phyloP scores from a whole-genome alignment of 92 coral and sea anemone species.

The Phenganax stokvisi region DNA sequence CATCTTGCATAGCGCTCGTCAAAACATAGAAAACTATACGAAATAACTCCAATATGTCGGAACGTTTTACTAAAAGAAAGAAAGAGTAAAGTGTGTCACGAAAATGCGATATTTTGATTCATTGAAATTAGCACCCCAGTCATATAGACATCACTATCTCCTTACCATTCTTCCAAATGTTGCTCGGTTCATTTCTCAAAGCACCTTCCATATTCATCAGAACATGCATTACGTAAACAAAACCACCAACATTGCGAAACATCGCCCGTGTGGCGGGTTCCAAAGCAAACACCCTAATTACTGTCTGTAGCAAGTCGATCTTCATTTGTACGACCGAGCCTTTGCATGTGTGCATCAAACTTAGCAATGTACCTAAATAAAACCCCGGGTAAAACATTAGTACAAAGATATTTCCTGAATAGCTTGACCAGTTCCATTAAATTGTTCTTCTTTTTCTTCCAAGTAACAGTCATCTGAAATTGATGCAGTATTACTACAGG shows the following conservation, averaged over 20 bases:
- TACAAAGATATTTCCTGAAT: not conserved
- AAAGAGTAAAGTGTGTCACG: not conserved
- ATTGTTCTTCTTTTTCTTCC: too few species aligned
- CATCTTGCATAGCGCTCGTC: slow-evolving; percentile 98
- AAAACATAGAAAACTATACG: slow-evolving; percentile 83
- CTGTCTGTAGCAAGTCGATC: slow-evolving; percentile 71
- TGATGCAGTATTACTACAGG: too few species aligned
- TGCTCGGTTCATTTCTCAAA: slow-evolving; percentile 50
- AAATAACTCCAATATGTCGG: slow-evolving; percentile 61
- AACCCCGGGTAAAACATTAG: not conserved
- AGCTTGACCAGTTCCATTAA: not conserved
- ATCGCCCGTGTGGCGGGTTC: slow-evolving; percentile 85
- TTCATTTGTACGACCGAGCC: slow-evolving; percentile 66
- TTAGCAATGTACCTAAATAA: slow-evolving; percentile 75
- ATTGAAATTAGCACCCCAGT: not conserved
- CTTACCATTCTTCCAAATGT: slow-evolving; percentile 71
- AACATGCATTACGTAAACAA: slow-evolving; percentile 90
- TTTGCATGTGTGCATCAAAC: slow-evolving; percentile 64
- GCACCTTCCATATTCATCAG: slow-evolving; percentile 94
- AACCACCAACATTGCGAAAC: slow-evolving; percentile 95
- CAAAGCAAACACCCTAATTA: slow-evolving; percentile 81
- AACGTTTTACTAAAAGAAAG: slow-evolving; percentile 49
- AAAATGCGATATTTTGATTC: not conserved
- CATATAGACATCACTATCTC: not conserved
- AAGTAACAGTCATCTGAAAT: too few species aligned